Base-by-base conservation (phyloP, 2,888 invertebrate species). In the Tenthredo notha region DNA sequence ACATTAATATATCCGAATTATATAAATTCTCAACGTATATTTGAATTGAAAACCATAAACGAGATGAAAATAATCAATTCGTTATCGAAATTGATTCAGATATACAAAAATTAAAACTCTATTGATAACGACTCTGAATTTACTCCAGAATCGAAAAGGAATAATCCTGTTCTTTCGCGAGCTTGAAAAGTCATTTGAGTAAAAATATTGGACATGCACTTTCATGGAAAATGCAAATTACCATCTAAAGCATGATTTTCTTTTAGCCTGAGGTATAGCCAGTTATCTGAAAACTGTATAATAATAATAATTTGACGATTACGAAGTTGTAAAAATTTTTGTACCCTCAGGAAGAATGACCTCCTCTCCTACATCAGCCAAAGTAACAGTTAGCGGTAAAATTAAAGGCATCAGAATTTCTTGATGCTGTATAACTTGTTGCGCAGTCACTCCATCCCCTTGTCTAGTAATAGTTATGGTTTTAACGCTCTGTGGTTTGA, bases 381-480 rank as follows among this genome's bases (percentile, higher is more conserved):
- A 88, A 0, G 93, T 93, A 0, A 93, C 93, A 0, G 93, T 92
- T 0, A 93, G 87, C 7, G 93, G 93, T 50, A 93, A 85, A 47
- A 93, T 93, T 29, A 93, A 85, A 3, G 93, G 93, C 93, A 93
- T 93, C 9, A 93, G 85, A 74, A 93, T 92, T 84, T 93, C 93
- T 83, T 93, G 93, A 87, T 92, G 92, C 29, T 91, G 91, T 88
- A 92, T 89, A 3, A 93, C 91, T 70, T 92, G 92, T 58, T 92
- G 91, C 3, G 89, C 84, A 1, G 88, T 84, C 1, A 91, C 85
- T 3, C 89, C 87, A n/a, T 92, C 93, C 0, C 88, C 85, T 67
- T 90, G 90, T 85, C 92, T 91, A 0, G 93, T 88, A 43, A 93
- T 92, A 0, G 93, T 93, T 7, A 93, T 93, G 0, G 93, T 93